phyloP scores from a whole-genome alignment of 2,888 invertebrate genomes.

The Hypercompe scribonia region DNA sequence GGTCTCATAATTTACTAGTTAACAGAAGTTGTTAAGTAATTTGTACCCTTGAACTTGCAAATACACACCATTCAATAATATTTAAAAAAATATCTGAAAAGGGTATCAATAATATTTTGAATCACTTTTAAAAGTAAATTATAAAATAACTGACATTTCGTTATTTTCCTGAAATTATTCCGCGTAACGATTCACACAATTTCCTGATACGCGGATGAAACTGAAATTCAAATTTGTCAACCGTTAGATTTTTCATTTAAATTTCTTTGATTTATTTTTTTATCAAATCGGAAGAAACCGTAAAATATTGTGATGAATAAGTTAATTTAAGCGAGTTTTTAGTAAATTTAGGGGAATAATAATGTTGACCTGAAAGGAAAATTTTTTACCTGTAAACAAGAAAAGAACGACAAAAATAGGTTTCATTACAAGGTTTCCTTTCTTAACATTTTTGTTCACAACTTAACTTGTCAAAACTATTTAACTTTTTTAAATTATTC shows the following conservation, averaged over 20 bases:
- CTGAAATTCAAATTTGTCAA: conserved; percentile 21
- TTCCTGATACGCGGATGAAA: conserved; percentile 6
- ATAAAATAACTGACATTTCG: neutral
- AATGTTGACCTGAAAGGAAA: neutral
- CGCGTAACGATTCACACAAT: conserved; percentile 4
- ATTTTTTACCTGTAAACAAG: neutral
- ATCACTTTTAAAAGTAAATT: neutral
- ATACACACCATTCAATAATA: too few relatives aligned
- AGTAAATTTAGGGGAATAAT: neutral
- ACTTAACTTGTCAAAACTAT: too few relatives aligned
- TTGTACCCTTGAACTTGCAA: too few relatives aligned
- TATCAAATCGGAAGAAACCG: neutral
- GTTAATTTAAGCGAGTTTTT: conserved; percentile 6
- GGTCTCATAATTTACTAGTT: too few relatives aligned
- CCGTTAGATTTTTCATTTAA: conserved; percentile 19
- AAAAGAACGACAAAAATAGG: neutral
- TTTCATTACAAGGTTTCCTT: neutral
- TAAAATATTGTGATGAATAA: conserved; percentile 5
- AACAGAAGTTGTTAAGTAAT: too few relatives aligned
- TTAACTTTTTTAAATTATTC: too few relatives aligned
- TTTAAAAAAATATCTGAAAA: neutral
- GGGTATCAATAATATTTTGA: neutral
- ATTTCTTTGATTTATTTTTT: conserved; percentile 17
- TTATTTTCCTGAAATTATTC: neutral
- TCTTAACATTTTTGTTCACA: neutral